phyloP scores from a whole-genome alignment of 92 coral and sea anemone genomes.

The Palythoa caribaeorum region DNA sequence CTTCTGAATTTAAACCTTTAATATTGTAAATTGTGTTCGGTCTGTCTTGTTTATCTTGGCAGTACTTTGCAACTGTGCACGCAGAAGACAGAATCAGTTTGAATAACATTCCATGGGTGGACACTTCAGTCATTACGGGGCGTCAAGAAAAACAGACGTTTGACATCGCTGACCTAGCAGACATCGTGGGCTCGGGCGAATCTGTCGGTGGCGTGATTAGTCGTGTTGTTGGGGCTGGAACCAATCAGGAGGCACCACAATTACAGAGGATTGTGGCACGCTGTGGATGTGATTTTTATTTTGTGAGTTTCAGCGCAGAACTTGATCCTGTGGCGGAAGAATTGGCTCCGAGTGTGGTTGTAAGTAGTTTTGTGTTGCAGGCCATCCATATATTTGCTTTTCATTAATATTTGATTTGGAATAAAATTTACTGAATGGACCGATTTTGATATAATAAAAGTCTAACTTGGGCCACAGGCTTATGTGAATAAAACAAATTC shows the following conservation, averaged over 20 bases:
- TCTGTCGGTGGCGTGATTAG: slow-evolving; percentile 94
- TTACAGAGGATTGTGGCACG: slow-evolving; percentile 96
- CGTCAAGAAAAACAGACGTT: slow-evolving; percentile 85
- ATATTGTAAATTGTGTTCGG: neutral
- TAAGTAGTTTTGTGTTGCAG: slow-evolving; percentile 48
- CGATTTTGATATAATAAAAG: too few species aligned
- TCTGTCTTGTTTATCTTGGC: neutral
- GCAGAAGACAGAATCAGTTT: slow-evolving; percentile 87
- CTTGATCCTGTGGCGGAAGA: slow-evolving; percentile 89
- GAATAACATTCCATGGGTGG: slow-evolving; percentile 87
- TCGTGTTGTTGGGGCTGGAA: slow-evolving; percentile 77
- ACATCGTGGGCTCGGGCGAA: slow-evolving; percentile 97
- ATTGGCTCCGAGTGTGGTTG: slow-evolving; percentile 78
- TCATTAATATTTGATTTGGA: too few species aligned
- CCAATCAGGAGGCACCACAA: slow-evolving; percentile 82
- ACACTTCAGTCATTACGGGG: slow-evolving; percentile 87
- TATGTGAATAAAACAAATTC: too few species aligned
- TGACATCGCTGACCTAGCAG: slow-evolving; percentile 90
- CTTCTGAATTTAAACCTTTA: too few species aligned
- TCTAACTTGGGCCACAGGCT: too few species aligned
- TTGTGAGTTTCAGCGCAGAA: slow-evolving; percentile 91
- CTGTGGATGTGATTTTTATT: slow-evolving; percentile 95
- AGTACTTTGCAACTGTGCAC: slow-evolving; percentile 97
- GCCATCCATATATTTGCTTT: neutral
- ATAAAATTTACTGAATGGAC: too few species aligned